Evolutionary conservation across 2,888 invertebrate genomes (phyloP).

Genomic region (Hofmannophila pseudospretella): DNA sequence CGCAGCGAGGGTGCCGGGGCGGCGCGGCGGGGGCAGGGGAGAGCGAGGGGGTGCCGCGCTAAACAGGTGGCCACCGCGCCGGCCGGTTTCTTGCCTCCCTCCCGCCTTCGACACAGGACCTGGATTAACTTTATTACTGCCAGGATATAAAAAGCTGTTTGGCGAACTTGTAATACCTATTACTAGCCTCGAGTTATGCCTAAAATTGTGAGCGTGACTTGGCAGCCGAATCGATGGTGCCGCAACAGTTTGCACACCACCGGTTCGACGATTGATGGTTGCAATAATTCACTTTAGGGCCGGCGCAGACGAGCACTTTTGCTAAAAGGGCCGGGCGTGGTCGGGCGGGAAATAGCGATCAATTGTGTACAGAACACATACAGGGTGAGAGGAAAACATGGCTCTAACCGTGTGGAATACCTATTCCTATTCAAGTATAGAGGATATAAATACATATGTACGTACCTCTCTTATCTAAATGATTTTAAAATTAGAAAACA

Average conservation of each 20-base stretch:
- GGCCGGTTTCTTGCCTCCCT: constrained; percentile 45
- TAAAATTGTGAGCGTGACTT: constrained; percentile 55
- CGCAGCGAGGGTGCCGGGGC: constrained; percentile 16
- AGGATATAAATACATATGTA: too few relatives aligned
- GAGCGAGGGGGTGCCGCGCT: constrained; percentile 28
- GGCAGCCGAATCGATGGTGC: constrained; percentile 51
- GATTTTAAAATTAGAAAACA: too few relatives aligned
- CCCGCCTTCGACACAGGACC: constrained; percentile 53
- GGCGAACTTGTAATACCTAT: background rate
- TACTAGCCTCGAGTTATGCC: constrained; percentile 26
- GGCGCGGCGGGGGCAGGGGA: constrained; percentile 18
- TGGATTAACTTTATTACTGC: constrained; percentile 68
- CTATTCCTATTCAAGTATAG: too few relatives aligned
- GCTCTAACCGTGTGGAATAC: too few relatives aligned
- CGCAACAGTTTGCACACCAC: constrained; percentile 18
- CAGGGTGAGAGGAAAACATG: too few relatives aligned
- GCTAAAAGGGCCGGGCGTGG: constrained; percentile 1
- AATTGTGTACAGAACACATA: too few relatives aligned
- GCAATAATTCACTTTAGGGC: constrained; percentile 7
- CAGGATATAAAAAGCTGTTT: constrained; percentile 49
- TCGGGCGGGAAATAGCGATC: too few relatives aligned
- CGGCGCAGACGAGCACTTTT: constrained; percentile 7
- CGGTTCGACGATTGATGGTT: constrained; percentile 5
- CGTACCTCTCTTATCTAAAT: too few relatives aligned
- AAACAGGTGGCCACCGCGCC: constrained; percentile 62